A percentile compares a stretch with the other conserved stretches of the same genome.
These are phyloP conservation scores for Cnemophilus loriae DNA, from an alignment of 2,113 vertebrate species.

Conservation along the genomic window DNA sequence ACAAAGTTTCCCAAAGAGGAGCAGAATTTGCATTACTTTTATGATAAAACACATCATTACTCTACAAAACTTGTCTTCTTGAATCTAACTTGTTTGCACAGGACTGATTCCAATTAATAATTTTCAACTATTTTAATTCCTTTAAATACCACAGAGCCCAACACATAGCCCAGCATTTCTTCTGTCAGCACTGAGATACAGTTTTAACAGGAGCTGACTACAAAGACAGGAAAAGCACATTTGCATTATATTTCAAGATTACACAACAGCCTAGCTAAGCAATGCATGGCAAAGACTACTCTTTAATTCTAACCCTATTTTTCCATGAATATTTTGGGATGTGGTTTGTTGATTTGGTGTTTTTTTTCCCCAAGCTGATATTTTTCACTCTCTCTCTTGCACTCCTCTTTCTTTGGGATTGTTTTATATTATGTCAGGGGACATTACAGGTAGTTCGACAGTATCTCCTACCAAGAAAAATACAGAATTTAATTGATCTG, in stretches of 20 bases:
- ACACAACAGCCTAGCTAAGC: neutral
- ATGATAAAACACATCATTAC: neutral
- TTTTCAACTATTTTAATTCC: neutral
- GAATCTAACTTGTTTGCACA: neutral
- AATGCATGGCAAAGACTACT: neutral
- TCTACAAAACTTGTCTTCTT: neutral
- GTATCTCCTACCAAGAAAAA: neutral
- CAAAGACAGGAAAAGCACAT: neutral
- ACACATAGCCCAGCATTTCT: neutral
- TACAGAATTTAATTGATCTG: neutral
- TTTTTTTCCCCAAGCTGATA: neutral
- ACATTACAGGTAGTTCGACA: neutral
- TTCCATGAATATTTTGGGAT: neutral
- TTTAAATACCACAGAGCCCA: neutral
- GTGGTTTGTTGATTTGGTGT: rapidly evolving
- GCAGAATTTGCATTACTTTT: neutral
- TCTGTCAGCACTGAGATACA: neutral
- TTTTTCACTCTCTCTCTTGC: neutral
- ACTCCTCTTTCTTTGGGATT: neutral
- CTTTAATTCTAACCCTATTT: neutral
- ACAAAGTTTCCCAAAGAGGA: neutral
- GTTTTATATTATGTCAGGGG: neutral
- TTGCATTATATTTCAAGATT: neutral
- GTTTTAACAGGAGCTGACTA: neutral
- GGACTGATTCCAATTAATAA: neutral